Base-by-base conservation (phyloP, 2,113 vertebrate species). In the Tauraco erythrolophus region DNA sequence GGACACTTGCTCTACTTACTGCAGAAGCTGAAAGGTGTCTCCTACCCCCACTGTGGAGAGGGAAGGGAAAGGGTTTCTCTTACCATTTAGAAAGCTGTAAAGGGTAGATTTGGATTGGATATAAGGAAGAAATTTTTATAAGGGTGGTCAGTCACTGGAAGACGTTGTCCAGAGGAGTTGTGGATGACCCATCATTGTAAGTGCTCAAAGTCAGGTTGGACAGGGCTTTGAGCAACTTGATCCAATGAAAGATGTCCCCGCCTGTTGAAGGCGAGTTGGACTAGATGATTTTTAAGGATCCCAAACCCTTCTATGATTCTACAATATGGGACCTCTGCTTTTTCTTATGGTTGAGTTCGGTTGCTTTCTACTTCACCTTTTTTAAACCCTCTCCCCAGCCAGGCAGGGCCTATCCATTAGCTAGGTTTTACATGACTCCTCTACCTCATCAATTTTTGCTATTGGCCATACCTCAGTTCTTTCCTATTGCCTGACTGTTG, bases 231-330 rank as follows among this genome's bases (percentile, higher is more conserved):
- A 48, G 12, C 16, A 84, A 76, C 18, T 6, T 43, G 24, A 11
- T 7, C 45, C 13, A 72, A 19, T 19, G 28, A 41, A 51, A 74
- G 22, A 27, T 43, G 50, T n/a, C 39, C 35, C 19, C 46, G 19
- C 5, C 14, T 5, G 0, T 19, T 19, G 19, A 27, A 71, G 33
- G 9, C 0, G 4, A 19, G 18, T 12, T 64, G 30, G 62, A 72
- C 35, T 54, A 51, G 3, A 7, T 7, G 2, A 91, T 24, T 14
- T 80, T 85, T 17, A 74, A 45, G 43, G 19, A 72, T 50, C 2
- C 21, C 48, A 87, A 71, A 60, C 11, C 8, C 71, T 45, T 54
- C 22, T 54, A 5, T 33, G 23, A 58, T 19, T 84, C 10, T 18
- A n/a, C 3, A 2, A 89, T 14, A 57, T 11, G 17, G 39, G 17